Evolutionary conservation across 2,888 invertebrate species (phyloP), one percentile per base, ranked within the genome.

Genomic region (Eulithis prunata): DNA sequence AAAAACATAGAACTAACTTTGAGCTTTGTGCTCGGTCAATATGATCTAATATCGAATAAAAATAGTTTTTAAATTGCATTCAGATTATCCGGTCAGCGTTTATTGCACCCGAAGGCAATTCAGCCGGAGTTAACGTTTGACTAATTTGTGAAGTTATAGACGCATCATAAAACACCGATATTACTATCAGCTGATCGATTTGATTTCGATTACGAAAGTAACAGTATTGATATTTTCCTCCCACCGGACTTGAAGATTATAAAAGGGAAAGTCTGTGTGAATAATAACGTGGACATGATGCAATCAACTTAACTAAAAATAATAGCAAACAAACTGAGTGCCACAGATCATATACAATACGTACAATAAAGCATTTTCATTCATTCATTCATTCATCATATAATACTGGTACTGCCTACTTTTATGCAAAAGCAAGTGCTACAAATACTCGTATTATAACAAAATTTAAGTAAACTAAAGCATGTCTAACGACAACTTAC

Each of bases 121-220:
- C 86, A 82, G 82, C 80, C 75, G 70, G 82, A 88, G 87, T 91
- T 91, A 91, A 90, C 91, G 87, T 90, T 88, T 86, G 88, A 90
- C 92, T 92, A 92, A 92, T 92, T 91, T 91, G 92, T 90, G 89
- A 91, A 89, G 89, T 86, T 89, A 87, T 88, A 81, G 82, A 82
- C 76, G 82, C 74, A 81, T 82, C 85, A 83, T 91, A 89, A 90
- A 89, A 79, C 72, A 83, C 80, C 79, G 79, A 78, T 79, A 82
- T 78, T 71, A 78, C 74, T 71, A 84, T 87, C 88, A 88, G 88
- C 88, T 89, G 87, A 84, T 88, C 74, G 74, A 60, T 69, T 68
- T 57, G 13, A 54, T 64, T 63, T 59, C 46, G 43, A 57, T 61
- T 64, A 57, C 49, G 53, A 64, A 68, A 68, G 64, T 54, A 61